A percentile compares a stretch with the other conserved stretches of the same genome.
These are phyloP conservation scores for Plecotus auritus DNA, from an alignment of 2,113 vertebrate species.

Conservation along the genomic window DNA sequence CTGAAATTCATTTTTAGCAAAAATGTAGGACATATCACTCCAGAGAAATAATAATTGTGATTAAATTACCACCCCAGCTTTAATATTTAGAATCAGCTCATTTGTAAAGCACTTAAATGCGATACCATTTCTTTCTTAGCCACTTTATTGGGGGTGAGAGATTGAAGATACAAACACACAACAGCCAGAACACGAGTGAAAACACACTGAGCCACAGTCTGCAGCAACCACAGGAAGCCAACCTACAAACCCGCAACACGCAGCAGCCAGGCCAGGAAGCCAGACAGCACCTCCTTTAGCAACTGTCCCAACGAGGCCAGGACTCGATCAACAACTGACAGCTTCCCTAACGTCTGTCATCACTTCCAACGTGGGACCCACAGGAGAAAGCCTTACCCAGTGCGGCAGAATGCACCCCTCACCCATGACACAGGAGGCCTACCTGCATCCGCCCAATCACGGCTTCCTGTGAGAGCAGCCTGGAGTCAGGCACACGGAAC, in stretches of 20 bases:
- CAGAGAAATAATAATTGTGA: not conserved
- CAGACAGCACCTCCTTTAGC: not conserved
- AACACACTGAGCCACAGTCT: not conserved
- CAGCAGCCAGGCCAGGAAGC: too few species aligned
- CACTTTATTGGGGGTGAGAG: not conserved
- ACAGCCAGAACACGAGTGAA: fast-evolving
- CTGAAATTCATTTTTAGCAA: not conserved
- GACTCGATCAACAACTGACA: not conserved
- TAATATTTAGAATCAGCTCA: not conserved
- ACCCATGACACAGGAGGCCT: fast-evolving
- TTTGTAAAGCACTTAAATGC: not conserved
- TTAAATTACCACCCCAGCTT: not conserved
- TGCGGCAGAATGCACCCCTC: fast-evolving
- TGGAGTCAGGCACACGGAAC: fast-evolving
- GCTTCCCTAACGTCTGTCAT: not conserved
- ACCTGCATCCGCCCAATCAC: fast-evolving
- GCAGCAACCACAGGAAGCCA: not conserved
- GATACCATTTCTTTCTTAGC: not conserved
- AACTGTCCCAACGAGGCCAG: not conserved
- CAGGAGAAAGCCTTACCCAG: not conserved
- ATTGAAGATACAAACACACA: not conserved
- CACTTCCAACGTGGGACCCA: not conserved
- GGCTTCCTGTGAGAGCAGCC: not conserved
- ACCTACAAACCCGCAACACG: fast-evolving
- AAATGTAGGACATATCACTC: not conserved